A percentile compares a stretch with the other conserved stretches of the same genome.
Conservation (phyloP, 2,888 invertebrate genomes). For the Piscicola geometra region DNA sequence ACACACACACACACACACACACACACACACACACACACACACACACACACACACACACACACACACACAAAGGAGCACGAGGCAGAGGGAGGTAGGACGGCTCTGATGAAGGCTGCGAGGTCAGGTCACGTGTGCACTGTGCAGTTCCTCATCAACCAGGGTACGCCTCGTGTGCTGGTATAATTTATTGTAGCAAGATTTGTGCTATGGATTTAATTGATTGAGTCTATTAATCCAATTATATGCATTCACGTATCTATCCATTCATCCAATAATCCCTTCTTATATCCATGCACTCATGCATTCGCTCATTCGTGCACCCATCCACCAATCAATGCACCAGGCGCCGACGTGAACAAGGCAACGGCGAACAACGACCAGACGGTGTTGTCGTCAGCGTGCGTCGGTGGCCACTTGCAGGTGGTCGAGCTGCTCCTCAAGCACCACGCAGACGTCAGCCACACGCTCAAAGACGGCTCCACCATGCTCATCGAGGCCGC, state of each 20-base stretch:
- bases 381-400: slow-evolving; percentile 90
- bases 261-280: no score
- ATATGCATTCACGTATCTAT: not conserved
- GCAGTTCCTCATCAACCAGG: slow-evolving; percentile 84
- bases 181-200: not conserved
- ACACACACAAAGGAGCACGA: slow-evolving; percentile 71
- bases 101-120: slow-evolving; percentile 95
- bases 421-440: slow-evolving; percentile 86
- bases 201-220: not conserved
- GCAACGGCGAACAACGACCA: slow-evolving; percentile 88
- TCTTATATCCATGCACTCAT: no score
- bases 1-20: no score
- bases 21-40: no score
- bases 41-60: not conserved
- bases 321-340: no score
- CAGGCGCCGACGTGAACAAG: slow-evolving; percentile 70
- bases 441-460: slow-evolving; percentile 87
- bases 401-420: slow-evolving; percentile 88
- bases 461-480: slow-evolving; percentile 94
- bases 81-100: slow-evolving; percentile 92
- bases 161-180: slow-evolving; percentile 41
- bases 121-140: slow-evolving; percentile 94
- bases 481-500: slow-evolving; percentile 98
- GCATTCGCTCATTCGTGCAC: not conserved
- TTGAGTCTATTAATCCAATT: no score